Percentiles rank a stretch among this genome's conserved stretches.
These are phyloP conservation scores for Xerus rutilus DNA, from an alignment of 2,797 vertebrate species.

Conservation along the genomic window DNA sequence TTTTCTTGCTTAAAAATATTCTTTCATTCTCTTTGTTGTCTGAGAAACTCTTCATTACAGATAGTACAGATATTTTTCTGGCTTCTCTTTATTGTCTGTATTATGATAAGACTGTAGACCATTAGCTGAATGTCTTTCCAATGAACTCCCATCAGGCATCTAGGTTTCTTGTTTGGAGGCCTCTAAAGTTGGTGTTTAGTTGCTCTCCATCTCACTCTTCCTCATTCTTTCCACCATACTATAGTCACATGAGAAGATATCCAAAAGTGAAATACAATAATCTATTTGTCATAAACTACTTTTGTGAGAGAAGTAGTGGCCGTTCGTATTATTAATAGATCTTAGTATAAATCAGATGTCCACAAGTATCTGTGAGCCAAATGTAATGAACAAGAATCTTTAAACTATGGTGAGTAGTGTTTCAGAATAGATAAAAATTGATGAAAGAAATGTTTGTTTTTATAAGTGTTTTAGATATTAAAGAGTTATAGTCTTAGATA, in stretches of 20 bases:
- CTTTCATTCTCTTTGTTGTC: constrained; percentile 60
- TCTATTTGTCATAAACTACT: background rate
- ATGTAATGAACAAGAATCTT: background rate
- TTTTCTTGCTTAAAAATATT: constrained; percentile 74
- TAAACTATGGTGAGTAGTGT: background rate
- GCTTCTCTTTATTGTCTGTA: background rate
- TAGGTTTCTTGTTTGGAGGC: background rate
- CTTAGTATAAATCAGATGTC: background rate
- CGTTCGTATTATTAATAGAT: background rate
- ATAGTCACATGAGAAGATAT: background rate
- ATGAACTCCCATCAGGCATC: background rate
- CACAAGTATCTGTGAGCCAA: background rate
- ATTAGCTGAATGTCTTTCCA: background rate
- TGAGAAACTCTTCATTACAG: background rate
- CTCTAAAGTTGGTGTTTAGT: background rate
- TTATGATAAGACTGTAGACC: background rate
- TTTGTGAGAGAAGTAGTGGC: background rate
- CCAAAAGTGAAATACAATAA: background rate
- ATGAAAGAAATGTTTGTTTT: background rate
- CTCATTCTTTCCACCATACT: background rate
- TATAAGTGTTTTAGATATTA: background rate
- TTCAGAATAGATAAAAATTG: constrained; percentile 34
- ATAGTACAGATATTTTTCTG: background rate
- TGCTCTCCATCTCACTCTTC: background rate
- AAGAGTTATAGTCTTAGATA: background rate